Conservation (phyloP, 2,888 invertebrate species). For the Blomia tropicalis region DNA sequence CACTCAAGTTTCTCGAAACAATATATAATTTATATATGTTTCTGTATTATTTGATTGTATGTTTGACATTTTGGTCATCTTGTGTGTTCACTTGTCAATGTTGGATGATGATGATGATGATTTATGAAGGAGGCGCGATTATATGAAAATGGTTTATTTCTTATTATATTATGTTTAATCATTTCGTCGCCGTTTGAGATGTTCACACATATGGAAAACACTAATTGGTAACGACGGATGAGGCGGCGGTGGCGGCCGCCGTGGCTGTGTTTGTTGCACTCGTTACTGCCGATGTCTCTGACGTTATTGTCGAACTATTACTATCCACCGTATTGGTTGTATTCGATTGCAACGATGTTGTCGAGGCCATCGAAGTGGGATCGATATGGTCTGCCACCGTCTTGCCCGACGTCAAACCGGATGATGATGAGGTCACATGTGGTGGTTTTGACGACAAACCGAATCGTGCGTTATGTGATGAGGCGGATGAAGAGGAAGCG, state of each 20-base stretch:
- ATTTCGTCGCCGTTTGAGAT: too few species aligned
- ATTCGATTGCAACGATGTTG: neutral
- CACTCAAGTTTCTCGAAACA: too few species aligned
- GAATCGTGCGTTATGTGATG: constrained; percentile 5
- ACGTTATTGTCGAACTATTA: too few species aligned
- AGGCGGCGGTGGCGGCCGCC: neutral
- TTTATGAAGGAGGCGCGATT: too few species aligned
- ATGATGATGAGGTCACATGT: constrained; percentile 11
- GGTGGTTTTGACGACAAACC: neutral
- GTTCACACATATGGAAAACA: too few species aligned
- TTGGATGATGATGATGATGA: too few species aligned
- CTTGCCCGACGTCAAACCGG: neutral
- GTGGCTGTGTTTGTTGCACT: neutral
- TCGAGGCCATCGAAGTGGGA: neutral
- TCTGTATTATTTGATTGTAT: too few species aligned
- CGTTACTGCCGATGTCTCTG: neutral
- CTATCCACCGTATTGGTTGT: neutral
- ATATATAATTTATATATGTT: too few species aligned
- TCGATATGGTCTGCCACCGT: neutral
- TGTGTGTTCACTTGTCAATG: too few species aligned
- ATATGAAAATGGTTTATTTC: too few species aligned
- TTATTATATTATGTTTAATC: too few species aligned
- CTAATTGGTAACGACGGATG: neutral
- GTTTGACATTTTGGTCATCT: too few species aligned
- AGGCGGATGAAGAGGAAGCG: constrained; percentile 3